Evolutionary conservation across 2,797 vertebrate genomes (phyloP), one percentile per base, ranked within the genome.

Genomic region (Gymnoscopelus microlampas): DNA sequence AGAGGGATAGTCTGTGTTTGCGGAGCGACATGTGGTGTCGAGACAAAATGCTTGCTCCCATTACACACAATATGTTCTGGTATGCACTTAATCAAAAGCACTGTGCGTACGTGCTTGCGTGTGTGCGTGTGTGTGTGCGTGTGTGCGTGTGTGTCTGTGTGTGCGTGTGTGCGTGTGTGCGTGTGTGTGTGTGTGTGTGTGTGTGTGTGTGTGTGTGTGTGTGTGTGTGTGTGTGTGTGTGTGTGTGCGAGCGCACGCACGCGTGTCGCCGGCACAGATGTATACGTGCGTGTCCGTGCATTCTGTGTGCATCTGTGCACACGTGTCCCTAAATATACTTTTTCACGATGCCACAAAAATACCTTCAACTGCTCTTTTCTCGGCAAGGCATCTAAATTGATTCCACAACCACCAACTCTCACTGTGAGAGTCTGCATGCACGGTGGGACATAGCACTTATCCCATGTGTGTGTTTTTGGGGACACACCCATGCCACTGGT

Each of bases 21-120:
- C 62, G 74, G 56, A 81, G 50, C 50, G 72, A 85, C 81, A 88
- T 82, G 68, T 85, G 85, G 81, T 73, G 84, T 78, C 66, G 76
- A 90, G 80, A 87, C 81, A 56, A 71, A 78, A 84, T 49, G 66
- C 74, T 77, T 66, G 65, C 73, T 83, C 66, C 73, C 74, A 64
- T 82, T 80, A 70, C 60, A 73, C 64, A 68, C 71, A 75, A 73
- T 85, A 83, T 85, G 58, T 61, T 85, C 70, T 81, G 82, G 80
- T 83, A 87, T 85, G 83, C 50, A 12, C 53, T 81, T 75, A 61
- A 79, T 83, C 80, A 83, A 75, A 77, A 73, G 39, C 76, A 61
- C 61, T 54, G 39, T 9, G 26, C 19, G 10, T 23, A 54, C 50
- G 44, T 66, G 15, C 62, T 24, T 54, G 61, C 59, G 56, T 70